phyloP scores from a whole-genome alignment of 2,888 invertebrate species.

The Uloborus plumipes region DNA sequence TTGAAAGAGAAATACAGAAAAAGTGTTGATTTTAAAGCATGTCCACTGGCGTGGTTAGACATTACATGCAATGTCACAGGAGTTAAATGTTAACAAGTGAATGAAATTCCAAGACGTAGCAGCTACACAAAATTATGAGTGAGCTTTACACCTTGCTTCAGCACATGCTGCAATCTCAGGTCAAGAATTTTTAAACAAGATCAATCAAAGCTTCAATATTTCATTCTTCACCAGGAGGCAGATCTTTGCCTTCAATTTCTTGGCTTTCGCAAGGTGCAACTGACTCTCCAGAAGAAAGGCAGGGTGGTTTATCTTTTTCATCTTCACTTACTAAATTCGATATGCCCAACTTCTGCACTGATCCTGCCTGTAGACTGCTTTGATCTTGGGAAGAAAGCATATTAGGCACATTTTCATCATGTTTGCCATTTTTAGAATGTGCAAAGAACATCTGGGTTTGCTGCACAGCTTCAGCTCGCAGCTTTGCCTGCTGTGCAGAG shows the following conservation, averaged over 20 bases:
- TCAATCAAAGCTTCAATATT: constrained; percentile 11
- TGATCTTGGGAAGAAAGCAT: constrained; percentile 55
- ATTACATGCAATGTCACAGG: constrained; percentile 52
- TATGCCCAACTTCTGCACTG: constrained; percentile 28
- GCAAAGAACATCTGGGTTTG: constrained; percentile 67
- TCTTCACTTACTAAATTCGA: constrained; percentile 24
- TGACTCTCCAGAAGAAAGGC: constrained; percentile 32
- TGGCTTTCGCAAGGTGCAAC: constrained; percentile 15
- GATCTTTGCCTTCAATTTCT: constrained; percentile 42
- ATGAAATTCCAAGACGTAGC: constrained; percentile 39
- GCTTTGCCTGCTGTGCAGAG: constrained; percentile 67
- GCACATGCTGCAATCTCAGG: not conserved
- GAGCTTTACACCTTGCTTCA: constrained; percentile 42
- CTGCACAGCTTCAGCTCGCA: constrained; percentile 67
- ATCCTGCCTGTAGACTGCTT: constrained; percentile 24
- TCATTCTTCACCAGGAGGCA: constrained; percentile 52
- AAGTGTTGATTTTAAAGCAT: constrained; percentile 39
- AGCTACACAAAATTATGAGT: constrained; percentile 33
- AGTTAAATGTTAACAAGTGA: constrained; percentile 49
- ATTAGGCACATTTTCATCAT: constrained; percentile 35
- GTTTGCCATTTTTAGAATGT: constrained; percentile 57
- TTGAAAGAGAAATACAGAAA: constrained; percentile 52
- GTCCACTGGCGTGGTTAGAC: constrained; percentile 30
- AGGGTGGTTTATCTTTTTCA: constrained; percentile 34
- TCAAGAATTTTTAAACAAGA: constrained; percentile 13